A percentile compares a stretch with the other conserved stretches of the same genome.
Evolutionary conservation across 2,113 vertebrate genomes (phyloP).

Genomic region (western clawed frog (Xenopus tropicalis)): UCB_Xtro_10.0 CM004448.2:62858001-62858500

Average conservation of each 20-base stretch:
- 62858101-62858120: constrained; percentile 97
- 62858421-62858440: constrained; percentile 99
- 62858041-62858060: constrained; percentile 86
- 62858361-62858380: constrained; percentile 99
- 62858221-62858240: constrained; percentile 99
- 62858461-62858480: constrained; percentile 99
- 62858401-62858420: constrained; percentile 99
- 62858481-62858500: constrained; percentile 99
- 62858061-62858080: constrained; percentile 89
- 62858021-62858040: constrained; percentile 53
- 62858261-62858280: constrained; percentile 98
- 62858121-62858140: constrained; percentile 98
- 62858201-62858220: constrained; percentile 99
- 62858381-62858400: constrained; percentile 99
- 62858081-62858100: constrained; percentile 68
- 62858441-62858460: constrained; percentile 99
- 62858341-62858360: constrained; percentile 99
- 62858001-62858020: constrained; percentile 56
- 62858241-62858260: constrained; percentile 99
- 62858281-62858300: constrained; percentile 99
- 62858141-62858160: constrained; percentile 99
- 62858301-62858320: constrained; percentile 98
- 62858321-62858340: constrained; percentile 99
- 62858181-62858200: constrained; percentile 98
- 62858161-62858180: constrained; percentile 98